Conservation (phyloP, 2,113 vertebrate genomes). For the Eretmochelys imbricata region DNA sequence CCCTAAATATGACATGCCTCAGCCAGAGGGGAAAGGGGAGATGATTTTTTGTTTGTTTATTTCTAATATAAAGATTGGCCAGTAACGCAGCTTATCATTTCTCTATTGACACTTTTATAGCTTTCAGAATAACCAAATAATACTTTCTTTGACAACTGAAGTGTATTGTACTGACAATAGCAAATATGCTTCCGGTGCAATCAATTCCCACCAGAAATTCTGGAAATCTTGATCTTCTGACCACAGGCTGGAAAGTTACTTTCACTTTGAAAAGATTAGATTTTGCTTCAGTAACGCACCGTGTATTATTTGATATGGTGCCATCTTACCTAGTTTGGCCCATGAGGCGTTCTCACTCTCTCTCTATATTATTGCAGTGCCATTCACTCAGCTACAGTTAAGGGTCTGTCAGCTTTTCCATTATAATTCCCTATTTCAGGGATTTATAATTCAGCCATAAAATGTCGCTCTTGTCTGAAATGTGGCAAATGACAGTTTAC, state of each 20-base stretch:
- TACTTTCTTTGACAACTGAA: background rate
- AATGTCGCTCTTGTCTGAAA: background rate
- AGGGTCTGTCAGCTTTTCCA: background rate
- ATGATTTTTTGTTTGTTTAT: background rate
- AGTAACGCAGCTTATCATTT: slow-evolving; percentile 30
- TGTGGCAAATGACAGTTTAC: background rate
- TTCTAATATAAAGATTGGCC: slow-evolving; percentile 12
- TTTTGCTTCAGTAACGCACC: background rate
- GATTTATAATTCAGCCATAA: background rate
- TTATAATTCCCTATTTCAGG: background rate
- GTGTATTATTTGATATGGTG: background rate
- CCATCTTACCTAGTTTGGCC: background rate
- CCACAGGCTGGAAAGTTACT: background rate
- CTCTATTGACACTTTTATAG: background rate
- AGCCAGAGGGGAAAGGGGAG: accelerated
- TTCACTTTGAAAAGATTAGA: background rate
- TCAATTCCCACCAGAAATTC: background rate
- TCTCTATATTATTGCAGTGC: background rate
- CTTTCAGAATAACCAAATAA: slow-evolving; percentile 9
- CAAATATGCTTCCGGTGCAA: background rate
- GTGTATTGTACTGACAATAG: background rate
- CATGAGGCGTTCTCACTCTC: background rate
- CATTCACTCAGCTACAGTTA: background rate
- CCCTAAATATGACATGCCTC: background rate
- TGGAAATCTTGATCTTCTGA: background rate